Evolutionary conservation across 2,113 vertebrate genomes (phyloP).

Genomic region (Antechinus stuartii): DNA sequence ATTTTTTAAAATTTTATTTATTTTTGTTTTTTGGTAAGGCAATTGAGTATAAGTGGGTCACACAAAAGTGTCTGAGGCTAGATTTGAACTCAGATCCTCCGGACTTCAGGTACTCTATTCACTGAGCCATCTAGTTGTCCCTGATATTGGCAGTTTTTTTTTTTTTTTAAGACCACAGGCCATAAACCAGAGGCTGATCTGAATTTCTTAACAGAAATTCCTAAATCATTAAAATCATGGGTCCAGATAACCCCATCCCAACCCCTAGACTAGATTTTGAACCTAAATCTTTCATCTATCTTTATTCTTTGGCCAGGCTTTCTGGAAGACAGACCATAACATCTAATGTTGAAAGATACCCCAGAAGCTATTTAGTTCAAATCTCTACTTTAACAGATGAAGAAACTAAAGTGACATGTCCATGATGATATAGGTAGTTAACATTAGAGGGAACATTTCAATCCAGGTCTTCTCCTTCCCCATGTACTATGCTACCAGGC

Average conservation of each 20-base stretch:
- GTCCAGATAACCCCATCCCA: background rate
- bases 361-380: conserved; percentile 25
- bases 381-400: conserved; percentile 5
- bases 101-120: no score
- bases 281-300: background rate
- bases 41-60: no score
- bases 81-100: no score
- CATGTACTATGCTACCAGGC: background rate
- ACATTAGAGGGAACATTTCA: background rate
- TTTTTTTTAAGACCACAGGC: background rate
- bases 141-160: background rate
- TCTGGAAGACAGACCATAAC: background rate
- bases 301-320: background rate
- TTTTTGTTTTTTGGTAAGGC: background rate
- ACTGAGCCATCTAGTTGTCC: no score
- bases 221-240: background rate
- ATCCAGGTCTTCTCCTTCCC: background rate
- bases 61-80: no score
- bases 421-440: background rate
- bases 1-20: background rate
- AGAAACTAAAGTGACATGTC: background rate
- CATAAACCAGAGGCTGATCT: background rate
- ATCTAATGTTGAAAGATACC: background rate
- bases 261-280: background rate
- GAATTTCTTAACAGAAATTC: background rate